Percentiles rank a stretch among this genome's conserved stretches.
phyloP scores from a whole-genome alignment of 2,113 vertebrate genomes.

The Macheiramphus alcinus region DNA sequence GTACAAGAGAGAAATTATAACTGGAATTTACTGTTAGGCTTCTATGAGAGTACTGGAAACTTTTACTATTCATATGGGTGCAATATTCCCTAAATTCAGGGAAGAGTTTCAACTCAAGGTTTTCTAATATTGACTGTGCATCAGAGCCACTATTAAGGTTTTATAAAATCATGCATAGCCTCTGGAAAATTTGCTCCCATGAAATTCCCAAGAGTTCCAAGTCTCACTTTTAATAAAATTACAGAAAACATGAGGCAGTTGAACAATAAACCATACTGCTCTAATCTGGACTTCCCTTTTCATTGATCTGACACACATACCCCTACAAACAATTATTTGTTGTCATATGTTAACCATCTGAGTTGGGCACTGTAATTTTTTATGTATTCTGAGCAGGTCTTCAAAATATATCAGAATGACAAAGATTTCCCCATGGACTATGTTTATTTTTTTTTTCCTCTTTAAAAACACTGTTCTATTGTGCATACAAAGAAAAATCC shows the following conservation, averaged over 20 bases:
- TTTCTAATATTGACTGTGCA: neutral
- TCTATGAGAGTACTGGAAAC: neutral
- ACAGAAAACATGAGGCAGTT: neutral
- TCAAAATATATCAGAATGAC: neutral
- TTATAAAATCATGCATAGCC: neutral
- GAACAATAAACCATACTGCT: neutral
- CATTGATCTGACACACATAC: neutral
- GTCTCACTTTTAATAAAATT: neutral
- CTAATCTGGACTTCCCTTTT: neutral
- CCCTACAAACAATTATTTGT: neutral
- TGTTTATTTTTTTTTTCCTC: neutral
- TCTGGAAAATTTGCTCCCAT: neutral
- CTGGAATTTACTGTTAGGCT: neutral
- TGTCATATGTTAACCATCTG: neutral
- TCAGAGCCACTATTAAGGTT: neutral
- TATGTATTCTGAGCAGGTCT: neutral
- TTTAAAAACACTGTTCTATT: neutral
- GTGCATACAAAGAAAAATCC: neutral
- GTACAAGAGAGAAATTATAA: neutral
- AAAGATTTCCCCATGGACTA: neutral
- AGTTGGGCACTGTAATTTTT: neutral
- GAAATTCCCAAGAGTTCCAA: neutral
- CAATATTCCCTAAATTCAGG: neutral
- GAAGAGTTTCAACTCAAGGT: neutral
- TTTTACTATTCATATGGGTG: neutral